Percentiles rank a stretch among this genome's conserved stretches.
These are phyloP conservation scores for Propithecus perrieri DNA, from an alignment of 2,797 vertebrate genomes.

Conservation along the genomic window DNA sequence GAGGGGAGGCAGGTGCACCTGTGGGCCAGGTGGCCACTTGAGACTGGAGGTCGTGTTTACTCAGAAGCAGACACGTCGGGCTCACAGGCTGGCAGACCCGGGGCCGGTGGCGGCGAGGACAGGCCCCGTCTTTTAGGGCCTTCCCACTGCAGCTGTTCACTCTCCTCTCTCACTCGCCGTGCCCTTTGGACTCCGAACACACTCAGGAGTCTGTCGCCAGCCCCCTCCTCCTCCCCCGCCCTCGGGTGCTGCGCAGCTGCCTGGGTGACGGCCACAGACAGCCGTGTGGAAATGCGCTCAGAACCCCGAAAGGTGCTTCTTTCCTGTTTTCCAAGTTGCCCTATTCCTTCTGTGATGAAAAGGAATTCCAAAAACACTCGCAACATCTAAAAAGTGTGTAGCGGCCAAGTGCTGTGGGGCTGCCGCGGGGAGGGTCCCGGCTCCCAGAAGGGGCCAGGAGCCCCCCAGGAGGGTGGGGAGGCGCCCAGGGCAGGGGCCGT, in stretches of 20 bases:
- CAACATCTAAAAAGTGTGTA: background rate
- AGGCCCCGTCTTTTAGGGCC: background rate
- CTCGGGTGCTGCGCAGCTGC: too few species aligned
- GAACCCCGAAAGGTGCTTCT: background rate
- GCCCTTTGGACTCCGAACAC: background rate
- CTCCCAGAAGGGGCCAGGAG: background rate
- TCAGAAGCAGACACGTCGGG: background rate
- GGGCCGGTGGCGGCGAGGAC: background rate
- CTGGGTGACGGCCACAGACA: fast-evolving
- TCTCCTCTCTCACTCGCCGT: background rate
- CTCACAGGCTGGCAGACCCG: background rate
- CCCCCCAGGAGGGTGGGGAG: background rate
- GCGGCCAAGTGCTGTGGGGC: background rate
- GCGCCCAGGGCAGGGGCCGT: background rate
- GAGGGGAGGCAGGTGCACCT: background rate
- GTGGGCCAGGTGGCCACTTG: too few species aligned
- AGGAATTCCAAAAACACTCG: background rate
- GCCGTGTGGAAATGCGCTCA: background rate
- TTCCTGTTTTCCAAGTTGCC: background rate
- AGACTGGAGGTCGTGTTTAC: background rate
- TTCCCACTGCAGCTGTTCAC: too few species aligned
- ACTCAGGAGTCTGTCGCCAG: background rate
- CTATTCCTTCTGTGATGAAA: background rate
- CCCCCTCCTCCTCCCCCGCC: too few species aligned
- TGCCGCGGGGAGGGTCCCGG: background rate